Conservation (phyloP, 2,888 invertebrate species). For the Steinernema scapterisci region DNA sequence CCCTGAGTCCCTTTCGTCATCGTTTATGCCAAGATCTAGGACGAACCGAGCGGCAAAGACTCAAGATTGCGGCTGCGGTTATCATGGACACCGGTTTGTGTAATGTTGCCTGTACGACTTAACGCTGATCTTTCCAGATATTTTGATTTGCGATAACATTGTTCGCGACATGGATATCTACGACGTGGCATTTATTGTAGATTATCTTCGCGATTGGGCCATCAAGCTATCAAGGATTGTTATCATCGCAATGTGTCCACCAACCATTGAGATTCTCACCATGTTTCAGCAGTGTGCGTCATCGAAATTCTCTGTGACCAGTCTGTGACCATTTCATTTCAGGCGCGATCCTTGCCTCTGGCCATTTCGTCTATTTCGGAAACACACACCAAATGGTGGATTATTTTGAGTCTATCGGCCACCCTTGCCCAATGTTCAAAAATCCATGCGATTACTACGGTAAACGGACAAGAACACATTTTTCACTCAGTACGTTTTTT, state of each 20-base stretch:
- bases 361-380: slow-evolving; percentile 88
- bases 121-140: slow-evolving; percentile 71
- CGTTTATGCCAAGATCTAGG: slow-evolving; percentile 84
- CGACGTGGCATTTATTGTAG: slow-evolving; percentile 90
- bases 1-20: slow-evolving; percentile 84
- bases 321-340: slow-evolving; percentile 35
- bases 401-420: slow-evolving; percentile 87
- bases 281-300: slow-evolving; percentile 78
- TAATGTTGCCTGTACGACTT: background rate
- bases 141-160: slow-evolving; percentile 85
- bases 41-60: slow-evolving; percentile 82
- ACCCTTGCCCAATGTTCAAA: slow-evolving; percentile 92
- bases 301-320: background rate
- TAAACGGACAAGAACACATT: slow-evolving; percentile 46
- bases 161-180: slow-evolving; percentile 89
- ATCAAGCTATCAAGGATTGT: slow-evolving; percentile 76
- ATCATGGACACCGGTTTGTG: slow-evolving; percentile 73
- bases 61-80: slow-evolving; percentile 87
- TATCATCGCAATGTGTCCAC: slow-evolving; percentile 87
- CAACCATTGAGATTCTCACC: slow-evolving; percentile 90
- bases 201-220: slow-evolving; percentile 90
- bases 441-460: slow-evolving; percentile 93
- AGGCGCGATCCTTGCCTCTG: slow-evolving; percentile 84
- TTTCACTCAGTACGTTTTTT: slow-evolving; percentile 60
- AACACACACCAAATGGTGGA: slow-evolving; percentile 83